Base-by-base conservation (phyloP, 2,888 invertebrate species). In the Cabera pusaria region DNA sequence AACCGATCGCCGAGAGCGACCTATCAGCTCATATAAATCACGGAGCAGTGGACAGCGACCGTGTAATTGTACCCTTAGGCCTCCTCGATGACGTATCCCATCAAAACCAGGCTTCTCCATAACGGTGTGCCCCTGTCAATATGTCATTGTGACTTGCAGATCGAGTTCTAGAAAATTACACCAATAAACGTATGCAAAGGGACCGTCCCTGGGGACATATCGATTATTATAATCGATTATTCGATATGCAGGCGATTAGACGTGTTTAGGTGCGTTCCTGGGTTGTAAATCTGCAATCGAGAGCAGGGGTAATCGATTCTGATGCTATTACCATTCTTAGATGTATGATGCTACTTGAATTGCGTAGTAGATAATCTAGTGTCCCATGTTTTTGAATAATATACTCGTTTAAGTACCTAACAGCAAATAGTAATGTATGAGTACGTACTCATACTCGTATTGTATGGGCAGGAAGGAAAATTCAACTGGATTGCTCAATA, bases 161-260 rank as follows among this genome's bases (percentile, higher is more conserved):
- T 76, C 82, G 67, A 70, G 78, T 81, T 77, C 70, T 61, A 7
- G 83, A 69, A 84, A 83, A 84, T 83, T 79, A 68, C 83, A 67
- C 63, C 63, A 72, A 81, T 79, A 70, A 69, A 65, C 68, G 67
- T 75, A 84, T 84, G 82, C 76, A 84, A 81, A 73, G 68, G 70
- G 77, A 73, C 66, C 81, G 69, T 76, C 79, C 76, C 75, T 39
- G 66, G 50, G 75, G 74, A 73, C 66, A 66, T 62, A 79, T 75
- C 82, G 78, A 82, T 83, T 83, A 83, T 74, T 63, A 70, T 76
- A 79, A 77, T 73, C 70, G 72, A 67, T 72, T 64, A 63, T 33
- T 62, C 48, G 55, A 58, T 59, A 53, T 57, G 57, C 55, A 49
- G 57, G 56, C 62, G 63, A 69, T 75, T 72, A 75, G 63, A 53